These are phyloP conservation scores for Pseudopipra pipra DNA, from an alignment of 2,113 vertebrate species.

Conservation along the genomic window DNA sequence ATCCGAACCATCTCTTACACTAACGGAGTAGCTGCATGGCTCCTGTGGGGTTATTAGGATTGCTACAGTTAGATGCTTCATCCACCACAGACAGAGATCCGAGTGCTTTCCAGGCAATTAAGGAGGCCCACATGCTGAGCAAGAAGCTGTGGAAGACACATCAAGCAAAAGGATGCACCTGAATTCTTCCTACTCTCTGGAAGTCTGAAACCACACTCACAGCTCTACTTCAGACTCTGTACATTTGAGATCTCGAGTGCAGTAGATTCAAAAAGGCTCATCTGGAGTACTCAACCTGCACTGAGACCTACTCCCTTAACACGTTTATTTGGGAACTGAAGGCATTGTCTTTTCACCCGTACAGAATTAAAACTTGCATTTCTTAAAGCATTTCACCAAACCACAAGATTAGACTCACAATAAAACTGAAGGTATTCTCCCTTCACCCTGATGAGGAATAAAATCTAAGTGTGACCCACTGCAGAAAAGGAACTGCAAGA, in stretches of 20 bases:
- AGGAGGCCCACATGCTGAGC: background rate
- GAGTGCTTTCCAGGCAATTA: background rate
- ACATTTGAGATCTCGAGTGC: background rate
- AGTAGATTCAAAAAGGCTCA: background rate
- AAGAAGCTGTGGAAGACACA: background rate
- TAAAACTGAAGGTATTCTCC: background rate
- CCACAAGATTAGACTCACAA: background rate
- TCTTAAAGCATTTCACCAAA: background rate
- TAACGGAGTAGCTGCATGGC: background rate
- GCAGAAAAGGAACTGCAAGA: background rate
- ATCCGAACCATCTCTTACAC: background rate
- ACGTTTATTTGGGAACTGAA: fast-evolving
- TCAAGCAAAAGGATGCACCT: background rate
- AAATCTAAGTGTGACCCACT: background rate
- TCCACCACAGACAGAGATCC: background rate
- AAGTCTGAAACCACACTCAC: background rate
- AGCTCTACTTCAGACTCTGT: background rate
- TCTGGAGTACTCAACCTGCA: background rate
- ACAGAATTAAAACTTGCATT: background rate
- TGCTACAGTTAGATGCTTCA: background rate
- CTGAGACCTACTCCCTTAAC: background rate
- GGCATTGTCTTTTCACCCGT: background rate
- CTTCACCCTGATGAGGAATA: background rate
- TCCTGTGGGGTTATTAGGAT: background rate
- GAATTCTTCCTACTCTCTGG: background rate